phyloP scores from a whole-genome alignment of 2,797 vertebrate genomes.

The Bovichtus variegatus region DNA sequence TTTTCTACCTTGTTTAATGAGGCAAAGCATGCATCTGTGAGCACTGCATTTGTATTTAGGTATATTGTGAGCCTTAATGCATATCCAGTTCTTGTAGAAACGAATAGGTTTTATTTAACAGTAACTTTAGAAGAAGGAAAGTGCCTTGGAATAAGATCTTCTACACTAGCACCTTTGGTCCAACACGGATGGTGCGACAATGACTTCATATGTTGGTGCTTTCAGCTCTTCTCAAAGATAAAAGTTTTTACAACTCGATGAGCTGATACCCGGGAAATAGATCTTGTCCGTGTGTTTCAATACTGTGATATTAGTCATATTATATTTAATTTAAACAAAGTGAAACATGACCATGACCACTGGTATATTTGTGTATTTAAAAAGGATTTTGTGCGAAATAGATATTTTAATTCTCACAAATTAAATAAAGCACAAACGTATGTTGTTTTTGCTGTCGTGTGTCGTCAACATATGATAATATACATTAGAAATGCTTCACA shows the following conservation, averaged over 20 bases:
- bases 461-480: conserved; percentile 13
- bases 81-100: conserved; percentile 78
- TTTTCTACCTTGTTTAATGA: conserved; percentile 83
- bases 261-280: conserved; percentile 68
- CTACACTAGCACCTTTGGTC: conserved; percentile 73
- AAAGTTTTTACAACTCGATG: conserved; percentile 68
- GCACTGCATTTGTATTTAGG: conserved; percentile 82
- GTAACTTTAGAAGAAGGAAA: conserved; percentile 78
- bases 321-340: conserved; percentile 67
- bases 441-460: conserved; percentile 55
- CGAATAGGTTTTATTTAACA: conserved; percentile 68
- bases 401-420: conserved; percentile 76
- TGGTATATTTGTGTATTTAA: conserved; percentile 82
- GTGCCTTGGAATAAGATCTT: conserved; percentile 85
- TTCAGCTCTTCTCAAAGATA: conserved; percentile 82
- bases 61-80: conserved; percentile 79
- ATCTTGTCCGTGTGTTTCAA: conserved; percentile 75
- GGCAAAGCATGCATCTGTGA: conserved; percentile 79
- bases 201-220: conserved; percentile 80
- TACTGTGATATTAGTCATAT: conserved; percentile 80
- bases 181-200: conserved; percentile 67
- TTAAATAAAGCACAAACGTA: conserved; percentile 84
- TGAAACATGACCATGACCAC: conserved; percentile 70
- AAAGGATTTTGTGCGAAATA: conserved; percentile 72
- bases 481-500: not conserved